Conservation (phyloP, 2,113 vertebrate genomes). For the Grantiella picta region DNA sequence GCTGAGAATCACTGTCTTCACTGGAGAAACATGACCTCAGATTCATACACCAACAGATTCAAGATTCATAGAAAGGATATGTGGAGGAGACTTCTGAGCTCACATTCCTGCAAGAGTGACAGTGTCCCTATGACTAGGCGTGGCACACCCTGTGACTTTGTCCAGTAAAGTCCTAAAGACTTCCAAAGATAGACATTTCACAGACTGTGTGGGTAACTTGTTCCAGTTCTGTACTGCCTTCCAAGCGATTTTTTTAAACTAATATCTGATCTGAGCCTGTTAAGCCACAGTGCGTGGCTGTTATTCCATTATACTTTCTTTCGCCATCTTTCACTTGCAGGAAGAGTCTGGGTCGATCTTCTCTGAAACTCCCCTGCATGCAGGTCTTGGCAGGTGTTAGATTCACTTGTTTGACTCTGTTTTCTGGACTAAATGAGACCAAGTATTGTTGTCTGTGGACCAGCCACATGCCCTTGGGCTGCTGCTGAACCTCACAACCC, state of each 20-base stretch:
- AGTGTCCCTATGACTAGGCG: fast-evolving
- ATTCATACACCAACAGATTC: neutral
- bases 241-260: neutral
- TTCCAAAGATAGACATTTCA: neutral
- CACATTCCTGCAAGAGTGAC: neutral
- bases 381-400: neutral
- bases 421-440: neutral
- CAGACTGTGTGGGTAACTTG: neutral
- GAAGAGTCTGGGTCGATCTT: neutral
- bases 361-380: neutral
- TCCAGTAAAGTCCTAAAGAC: neutral
- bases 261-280: neutral
- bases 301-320: neutral
- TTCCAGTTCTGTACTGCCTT: neutral
- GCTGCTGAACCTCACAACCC: neutral
- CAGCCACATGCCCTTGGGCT: fast-evolving
- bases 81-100: neutral
- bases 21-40: neutral
- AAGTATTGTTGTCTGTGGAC: neutral
- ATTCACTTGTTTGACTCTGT: neutral
- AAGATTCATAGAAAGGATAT: neutral
- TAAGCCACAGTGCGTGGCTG: neutral
- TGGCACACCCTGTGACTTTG: fast-evolving
- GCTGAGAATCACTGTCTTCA: neutral
- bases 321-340: neutral